A percentile compares a stretch with the other conserved stretches of the same genome.
These are phyloP conservation scores for Campoplex capitator DNA, from an alignment of 2,888 invertebrate species.

Conservation along the genomic window DNA sequence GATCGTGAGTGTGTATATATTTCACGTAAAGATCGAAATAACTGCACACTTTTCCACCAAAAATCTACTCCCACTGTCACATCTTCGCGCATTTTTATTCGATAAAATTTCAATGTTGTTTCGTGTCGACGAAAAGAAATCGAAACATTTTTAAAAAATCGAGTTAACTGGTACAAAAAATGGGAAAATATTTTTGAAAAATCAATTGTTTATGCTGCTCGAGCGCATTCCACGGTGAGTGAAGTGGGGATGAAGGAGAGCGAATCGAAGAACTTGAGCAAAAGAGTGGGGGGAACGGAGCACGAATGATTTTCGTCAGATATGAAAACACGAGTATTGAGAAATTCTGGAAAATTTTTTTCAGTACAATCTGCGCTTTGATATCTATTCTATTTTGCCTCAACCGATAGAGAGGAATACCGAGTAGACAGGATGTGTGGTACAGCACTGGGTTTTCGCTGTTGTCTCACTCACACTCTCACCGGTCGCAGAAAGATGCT, in stretches of 20 bases:
- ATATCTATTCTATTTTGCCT: constrained; percentile 53
- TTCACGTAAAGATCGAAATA: constrained; percentile 7
- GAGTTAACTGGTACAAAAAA: too few species aligned
- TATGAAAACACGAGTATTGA: neutral
- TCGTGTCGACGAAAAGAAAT: too few species aligned
- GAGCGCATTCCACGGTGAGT: too few species aligned
- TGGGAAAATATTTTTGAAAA: too few species aligned
- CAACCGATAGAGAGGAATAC: constrained; percentile 48
- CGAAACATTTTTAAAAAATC: too few species aligned
- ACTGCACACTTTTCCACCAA: neutral
- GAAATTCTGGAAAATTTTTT: neutral
- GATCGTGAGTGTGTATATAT: constrained; percentile 23
- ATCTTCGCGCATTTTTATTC: neutral
- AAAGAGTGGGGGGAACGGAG: too few species aligned
- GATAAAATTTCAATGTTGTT: neutral
- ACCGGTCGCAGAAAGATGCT: constrained; percentile 46
- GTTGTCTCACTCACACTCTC: constrained; percentile 58
- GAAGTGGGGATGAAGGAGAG: too few species aligned
- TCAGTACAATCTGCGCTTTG: neutral
- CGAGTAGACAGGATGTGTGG: constrained; percentile 38
- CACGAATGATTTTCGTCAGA: neutral
- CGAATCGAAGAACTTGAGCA: too few species aligned
- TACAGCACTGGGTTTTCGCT: constrained; percentile 39
- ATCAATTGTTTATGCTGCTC: too few species aligned
- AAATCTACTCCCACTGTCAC: neutral